phyloP scores from a whole-genome alignment of 2,113 vertebrate genomes.

The Australoheros scitulus region DNA sequence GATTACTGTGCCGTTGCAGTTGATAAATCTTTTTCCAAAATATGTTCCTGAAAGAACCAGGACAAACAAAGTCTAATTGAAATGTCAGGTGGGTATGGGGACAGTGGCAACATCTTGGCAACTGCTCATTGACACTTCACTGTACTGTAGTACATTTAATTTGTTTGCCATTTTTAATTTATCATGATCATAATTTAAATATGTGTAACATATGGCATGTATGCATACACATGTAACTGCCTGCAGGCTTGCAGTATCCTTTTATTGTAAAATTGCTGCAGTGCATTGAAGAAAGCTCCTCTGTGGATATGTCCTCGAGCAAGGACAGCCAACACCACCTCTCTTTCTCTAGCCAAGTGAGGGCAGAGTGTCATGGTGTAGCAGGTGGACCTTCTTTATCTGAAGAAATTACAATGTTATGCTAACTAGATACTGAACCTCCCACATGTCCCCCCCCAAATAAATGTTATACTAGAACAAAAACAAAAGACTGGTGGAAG shows the following conservation, averaged over 20 bases:
- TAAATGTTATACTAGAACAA: constrained; percentile 43
- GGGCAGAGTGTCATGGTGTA: constrained; percentile 32
- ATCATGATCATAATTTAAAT: not conserved
- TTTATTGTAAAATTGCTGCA: constrained; percentile 17
- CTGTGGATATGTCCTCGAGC: constrained; percentile 45
- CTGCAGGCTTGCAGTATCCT: constrained; percentile 1
- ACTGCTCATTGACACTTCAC: not conserved
- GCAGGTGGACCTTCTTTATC: not conserved
- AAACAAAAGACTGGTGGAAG: constrained; percentile 40
- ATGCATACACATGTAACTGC: constrained; percentile 1
- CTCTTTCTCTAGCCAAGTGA: not conserved
- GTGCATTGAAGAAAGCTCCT: constrained; percentile 28
- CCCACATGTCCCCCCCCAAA: constrained; percentile 5
- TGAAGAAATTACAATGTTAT: constrained; percentile 38
- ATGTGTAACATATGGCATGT: not conserved
- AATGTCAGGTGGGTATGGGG: constrained; percentile 63
- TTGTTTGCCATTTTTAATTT: not conserved
- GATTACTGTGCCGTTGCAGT: constrained; percentile 19
- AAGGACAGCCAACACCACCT: constrained; percentile 39
- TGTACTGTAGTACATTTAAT: not conserved
- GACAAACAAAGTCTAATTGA: constrained; percentile 49
- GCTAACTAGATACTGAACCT: constrained; percentile 55
- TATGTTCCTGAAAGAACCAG: constrained; percentile 24
- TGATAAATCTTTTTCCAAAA: constrained; percentile 4
- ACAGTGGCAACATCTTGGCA: too few species aligned